These are phyloP conservation scores for Avahi laniger DNA, from an alignment of 2,797 vertebrate genomes.

Conservation along the genomic window DNA sequence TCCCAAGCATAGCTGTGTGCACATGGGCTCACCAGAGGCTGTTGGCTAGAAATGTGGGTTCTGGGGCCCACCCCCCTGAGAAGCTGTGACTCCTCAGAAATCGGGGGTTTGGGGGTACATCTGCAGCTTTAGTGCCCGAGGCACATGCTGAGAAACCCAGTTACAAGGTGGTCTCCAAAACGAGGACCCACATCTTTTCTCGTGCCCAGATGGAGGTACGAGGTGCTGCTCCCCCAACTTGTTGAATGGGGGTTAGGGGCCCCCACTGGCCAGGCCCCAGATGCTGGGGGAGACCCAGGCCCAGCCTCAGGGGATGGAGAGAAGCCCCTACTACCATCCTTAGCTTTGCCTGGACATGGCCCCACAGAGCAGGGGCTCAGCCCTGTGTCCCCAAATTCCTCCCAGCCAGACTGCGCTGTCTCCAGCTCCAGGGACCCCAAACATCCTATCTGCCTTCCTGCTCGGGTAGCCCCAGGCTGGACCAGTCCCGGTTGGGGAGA, in stretches of 20 bases:
- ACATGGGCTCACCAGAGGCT: accelerated
- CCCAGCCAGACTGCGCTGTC: background rate
- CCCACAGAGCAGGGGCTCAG: background rate
- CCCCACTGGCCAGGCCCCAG: background rate
- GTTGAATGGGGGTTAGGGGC: slow-evolving; percentile 59
- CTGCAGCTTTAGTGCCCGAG: background rate
- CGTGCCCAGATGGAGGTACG: too few relatives aligned
- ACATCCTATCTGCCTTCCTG: background rate
- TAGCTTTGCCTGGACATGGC: background rate
- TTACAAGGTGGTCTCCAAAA: background rate
- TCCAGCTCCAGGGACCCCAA: background rate
- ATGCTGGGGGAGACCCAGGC: background rate
- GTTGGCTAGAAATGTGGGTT: background rate
- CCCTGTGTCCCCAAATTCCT: background rate
- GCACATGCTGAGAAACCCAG: background rate
- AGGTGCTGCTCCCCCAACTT: slow-evolving; percentile 44
- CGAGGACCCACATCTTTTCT: background rate
- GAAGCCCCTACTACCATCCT: background rate
- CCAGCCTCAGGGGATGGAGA: background rate
- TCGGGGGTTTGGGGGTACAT: background rate
- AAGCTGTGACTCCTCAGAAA: background rate
- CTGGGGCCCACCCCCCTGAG: background rate
- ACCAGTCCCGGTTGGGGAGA: background rate
- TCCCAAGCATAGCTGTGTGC: background rate
- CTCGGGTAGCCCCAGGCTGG: background rate